Evolutionary conservation across 1,140 invertebrate species (phyloP).

Genomic region (Bombus difficillimus): DNA sequence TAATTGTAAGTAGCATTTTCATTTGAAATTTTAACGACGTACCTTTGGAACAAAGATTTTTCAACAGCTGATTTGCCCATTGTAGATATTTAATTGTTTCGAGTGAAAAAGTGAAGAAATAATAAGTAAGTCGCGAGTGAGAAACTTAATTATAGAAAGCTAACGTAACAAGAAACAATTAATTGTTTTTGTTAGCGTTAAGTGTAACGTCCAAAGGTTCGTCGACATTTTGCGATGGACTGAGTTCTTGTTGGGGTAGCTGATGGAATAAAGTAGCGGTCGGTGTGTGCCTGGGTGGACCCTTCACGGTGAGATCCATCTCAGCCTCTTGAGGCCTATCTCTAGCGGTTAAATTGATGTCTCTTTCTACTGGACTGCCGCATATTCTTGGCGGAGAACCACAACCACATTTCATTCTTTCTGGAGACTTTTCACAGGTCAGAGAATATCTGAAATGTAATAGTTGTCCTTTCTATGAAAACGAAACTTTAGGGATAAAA

Average conservation of each 20-base stretch:
- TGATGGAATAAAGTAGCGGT: conserved; percentile 77
- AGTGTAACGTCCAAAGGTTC: conserved; percentile 81
- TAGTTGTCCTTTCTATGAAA: not conserved
- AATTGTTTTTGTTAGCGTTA: conserved; percentile 75
- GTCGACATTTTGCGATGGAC: conserved; percentile 74
- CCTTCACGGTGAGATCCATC: conserved; percentile 80
- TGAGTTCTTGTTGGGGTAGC: conserved; percentile 71
- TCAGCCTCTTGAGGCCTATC: conserved; percentile 80
- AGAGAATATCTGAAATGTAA: conserved; percentile 73
- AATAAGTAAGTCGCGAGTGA: not conserved
- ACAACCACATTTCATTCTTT: conserved; percentile 77
- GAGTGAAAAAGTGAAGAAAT: not conserved
- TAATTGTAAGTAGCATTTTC: conserved; percentile 7
- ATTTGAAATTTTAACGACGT: not conserved
- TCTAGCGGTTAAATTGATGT: conserved; percentile 65
- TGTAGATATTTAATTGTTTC: not conserved
- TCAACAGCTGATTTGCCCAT: not conserved
- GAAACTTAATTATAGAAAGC: not conserved
- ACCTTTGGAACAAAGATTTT: not conserved
- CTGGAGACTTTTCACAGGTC: conserved; percentile 78
- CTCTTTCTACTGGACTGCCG: conserved; percentile 72
- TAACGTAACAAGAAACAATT: conserved; percentile 25
- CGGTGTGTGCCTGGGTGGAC: conserved; percentile 70
- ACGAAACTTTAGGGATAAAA: not conserved
- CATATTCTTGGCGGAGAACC: conserved; percentile 76